Evolutionary conservation across 2,888 invertebrate genomes (phyloP), one percentile per base, ranked within the genome.

Genomic region (Tetheella fluctuosa): DNA sequence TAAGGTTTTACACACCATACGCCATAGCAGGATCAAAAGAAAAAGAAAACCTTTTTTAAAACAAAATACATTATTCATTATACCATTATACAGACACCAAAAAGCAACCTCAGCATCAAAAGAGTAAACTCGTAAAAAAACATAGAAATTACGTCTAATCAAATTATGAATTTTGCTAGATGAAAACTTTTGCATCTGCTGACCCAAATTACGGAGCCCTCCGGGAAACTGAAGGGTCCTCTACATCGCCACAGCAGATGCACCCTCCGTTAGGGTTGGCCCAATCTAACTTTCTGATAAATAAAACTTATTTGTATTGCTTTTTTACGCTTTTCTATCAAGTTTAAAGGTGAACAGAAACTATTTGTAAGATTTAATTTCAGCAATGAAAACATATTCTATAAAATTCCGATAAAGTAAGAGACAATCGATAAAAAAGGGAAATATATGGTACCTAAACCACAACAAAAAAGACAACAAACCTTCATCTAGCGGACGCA

Each of bases 181-280:
- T 76, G 71, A 77, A 81, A 84, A 82, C 79, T 85, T 85, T 84
- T 80, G 72, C 79, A 76, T 75, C 70, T 74, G 77, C 84, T 89
- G 89, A 89, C 89, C 90, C 83, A 85, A 88, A 89, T 89, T 83
- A 85, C 81, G 74, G 65, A 73, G 71, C 84, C 81, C 85, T 84
- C 76, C 60, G 71, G 69, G 69, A 61, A 62, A 62, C 73, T 79
- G 63, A 68, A 89, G 88, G 71, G 80, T 78, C 65, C 88, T 89
- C 63, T 58, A 58, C 81, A 67, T 76, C 71, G 79, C 79, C 81
- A 80, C 86, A 80, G 79, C 83, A 81, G 80, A 79, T 84, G 86
- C 86, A 85, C 76, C 81, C 77, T 79, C 70, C 55, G 53, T 52
- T 76, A 86, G 84, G 86, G 85, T 55, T 81, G 82, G 17, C 71